phyloP scores from a whole-genome alignment of 2,888 invertebrate species.

The Tricholauxania praeusta region DNA sequence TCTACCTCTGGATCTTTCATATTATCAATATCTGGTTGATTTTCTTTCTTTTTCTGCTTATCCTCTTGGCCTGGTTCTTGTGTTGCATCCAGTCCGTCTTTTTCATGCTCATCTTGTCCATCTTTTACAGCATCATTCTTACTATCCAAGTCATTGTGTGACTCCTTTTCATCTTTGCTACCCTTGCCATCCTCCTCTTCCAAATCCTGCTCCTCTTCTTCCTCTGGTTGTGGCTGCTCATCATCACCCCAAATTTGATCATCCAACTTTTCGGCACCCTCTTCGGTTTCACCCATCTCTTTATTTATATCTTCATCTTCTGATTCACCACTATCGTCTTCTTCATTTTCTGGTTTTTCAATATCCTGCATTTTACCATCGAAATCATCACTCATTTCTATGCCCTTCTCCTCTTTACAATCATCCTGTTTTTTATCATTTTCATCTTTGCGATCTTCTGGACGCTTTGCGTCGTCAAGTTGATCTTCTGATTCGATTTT shows the following conservation, averaged over 20 bases:
- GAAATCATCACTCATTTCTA: constrained; percentile 97
- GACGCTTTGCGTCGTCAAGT: constrained; percentile 86
- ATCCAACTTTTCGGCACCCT: constrained; percentile 85
- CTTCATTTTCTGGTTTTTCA: constrained; percentile 73
- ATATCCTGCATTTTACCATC: constrained; percentile 78
- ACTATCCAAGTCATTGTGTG: constrained; percentile 66
- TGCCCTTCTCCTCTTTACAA: constrained; percentile 89
- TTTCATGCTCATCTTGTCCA: constrained; percentile 71
- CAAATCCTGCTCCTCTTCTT: constrained; percentile 69
- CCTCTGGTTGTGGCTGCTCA: constrained; percentile 79
- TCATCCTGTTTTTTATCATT: constrained; percentile 80
- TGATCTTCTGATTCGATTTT: constrained; percentile 88
- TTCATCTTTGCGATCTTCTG: constrained; percentile 75
- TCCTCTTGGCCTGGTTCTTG: constrained; percentile 58
- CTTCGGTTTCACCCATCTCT: constrained; percentile 95
- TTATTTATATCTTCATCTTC: constrained; percentile 88
- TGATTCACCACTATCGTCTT: constrained; percentile 74
- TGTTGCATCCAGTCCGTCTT: constrained; percentile 65
- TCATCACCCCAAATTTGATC: constrained; percentile 89
- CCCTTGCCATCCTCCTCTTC: constrained; percentile 77
- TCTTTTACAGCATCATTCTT: constrained; percentile 71
- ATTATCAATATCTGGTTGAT: constrained; percentile 81
- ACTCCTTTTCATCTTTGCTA: constrained; percentile 80
- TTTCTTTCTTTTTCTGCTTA: constrained; percentile 65
- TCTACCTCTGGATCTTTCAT: constrained; percentile 84